These are phyloP conservation scores for Redunca redunca DNA, from an alignment of 2,113 vertebrate species.

Conservation along the genomic window DNA sequence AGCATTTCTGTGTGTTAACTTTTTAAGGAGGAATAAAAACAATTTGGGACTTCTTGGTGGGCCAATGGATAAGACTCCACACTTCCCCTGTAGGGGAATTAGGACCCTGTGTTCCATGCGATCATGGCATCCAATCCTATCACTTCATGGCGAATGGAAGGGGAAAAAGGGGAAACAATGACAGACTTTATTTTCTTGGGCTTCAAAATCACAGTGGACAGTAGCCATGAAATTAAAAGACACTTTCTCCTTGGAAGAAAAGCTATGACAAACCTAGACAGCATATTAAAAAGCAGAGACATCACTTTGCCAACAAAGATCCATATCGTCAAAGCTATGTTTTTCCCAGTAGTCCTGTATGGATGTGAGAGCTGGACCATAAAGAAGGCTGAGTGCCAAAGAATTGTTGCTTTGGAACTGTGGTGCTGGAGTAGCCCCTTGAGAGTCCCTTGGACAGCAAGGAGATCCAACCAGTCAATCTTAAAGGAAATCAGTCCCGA, in stretches of 20 bases:
- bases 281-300: background rate
- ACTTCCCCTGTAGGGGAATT: background rate
- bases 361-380: background rate
- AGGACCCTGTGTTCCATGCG: accelerated
- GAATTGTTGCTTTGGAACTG: background rate
- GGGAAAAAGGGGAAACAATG: background rate
- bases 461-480: background rate
- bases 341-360: background rate
- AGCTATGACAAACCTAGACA: background rate
- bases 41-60: background rate
- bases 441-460: background rate
- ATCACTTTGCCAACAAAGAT: background rate
- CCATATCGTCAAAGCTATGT: background rate
- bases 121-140: background rate
- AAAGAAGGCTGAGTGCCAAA: background rate
- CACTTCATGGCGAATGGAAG: background rate
- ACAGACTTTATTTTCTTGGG: background rate
- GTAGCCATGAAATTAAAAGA: background rate
- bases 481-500: background rate
- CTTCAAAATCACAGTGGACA: background rate
- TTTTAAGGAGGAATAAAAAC: background rate
- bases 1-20: background rate
- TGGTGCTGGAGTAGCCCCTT: background rate
- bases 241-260: background rate
- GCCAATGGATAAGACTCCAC: background rate